Evolutionary conservation across 2,888 invertebrate genomes (phyloP).

Genomic region (Watsonalla binaria): DNA sequence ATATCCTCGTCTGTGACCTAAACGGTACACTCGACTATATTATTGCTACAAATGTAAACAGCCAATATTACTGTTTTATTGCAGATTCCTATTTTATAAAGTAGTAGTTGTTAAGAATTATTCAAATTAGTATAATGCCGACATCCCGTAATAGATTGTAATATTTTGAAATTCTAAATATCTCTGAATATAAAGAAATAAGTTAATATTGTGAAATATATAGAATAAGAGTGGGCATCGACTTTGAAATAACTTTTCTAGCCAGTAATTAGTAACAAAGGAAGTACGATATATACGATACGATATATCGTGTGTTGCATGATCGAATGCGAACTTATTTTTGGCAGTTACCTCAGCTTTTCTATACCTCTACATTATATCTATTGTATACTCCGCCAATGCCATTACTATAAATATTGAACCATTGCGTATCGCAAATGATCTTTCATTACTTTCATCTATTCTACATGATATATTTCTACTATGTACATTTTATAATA

Average conservation of each 20-base stretch:
- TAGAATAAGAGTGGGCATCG: conserved; percentile 46
- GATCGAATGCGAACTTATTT: too few relatives aligned
- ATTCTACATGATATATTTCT: conserved; percentile 25
- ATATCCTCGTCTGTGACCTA: conserved; percentile 10
- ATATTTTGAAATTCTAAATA: conserved; percentile 44
- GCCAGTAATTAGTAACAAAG: background rate
- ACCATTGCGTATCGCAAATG: background rate
- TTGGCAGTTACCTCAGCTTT: too few relatives aligned
- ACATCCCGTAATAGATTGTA: conserved; percentile 21
- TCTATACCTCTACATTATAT: background rate
- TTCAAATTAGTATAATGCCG: conserved; percentile 33
- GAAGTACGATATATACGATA: too few relatives aligned
- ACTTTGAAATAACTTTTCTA: conserved; percentile 18
- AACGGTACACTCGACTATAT: conserved; percentile 6
- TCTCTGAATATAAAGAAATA: conserved; percentile 38
- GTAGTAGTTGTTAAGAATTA: conserved; percentile 67
- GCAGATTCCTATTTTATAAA: conserved; percentile 76
- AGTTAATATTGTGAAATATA: conserved; percentile 43
- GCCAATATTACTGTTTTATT: conserved; percentile 46
- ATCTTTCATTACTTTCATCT: conserved; percentile 13
- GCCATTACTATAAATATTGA: conserved; percentile 17
- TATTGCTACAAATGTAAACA: conserved; percentile 15
- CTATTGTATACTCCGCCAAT: conserved; percentile 4
- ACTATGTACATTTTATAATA: conserved; percentile 12
- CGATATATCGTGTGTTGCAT: too few relatives aligned